Evolutionary conservation across 1,140 invertebrate genomes (phyloP), one percentile per base, ranked within the genome.

Genomic region (Ptiloglossa arizonensis): DNA sequence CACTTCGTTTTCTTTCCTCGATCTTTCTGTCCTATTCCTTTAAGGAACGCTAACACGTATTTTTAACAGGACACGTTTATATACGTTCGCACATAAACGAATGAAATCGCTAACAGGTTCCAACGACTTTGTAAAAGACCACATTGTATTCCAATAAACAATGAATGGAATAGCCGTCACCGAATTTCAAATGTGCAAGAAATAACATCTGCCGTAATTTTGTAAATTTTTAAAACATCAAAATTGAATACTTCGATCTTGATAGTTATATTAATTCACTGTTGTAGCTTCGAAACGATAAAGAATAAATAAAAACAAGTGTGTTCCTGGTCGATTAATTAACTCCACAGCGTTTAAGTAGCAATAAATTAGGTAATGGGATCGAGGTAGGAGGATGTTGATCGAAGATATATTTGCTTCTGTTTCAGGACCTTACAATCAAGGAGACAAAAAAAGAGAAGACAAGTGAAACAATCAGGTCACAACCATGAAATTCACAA

Each of bases 401-500:
- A 41, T 41, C 50, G 15, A 50, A 19, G 8, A 4, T 5, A 29
- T 13, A 19, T 48, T 32, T 22, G 19, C 6, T 24, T 75, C 46
- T 48, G 22, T 85, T 88, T 69, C 66, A 88, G 85, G 52, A 69
- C 22, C 66, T n/a, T 68, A 11, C 38, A 57, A 27, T 73, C 68
- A 83, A 88, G 71, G 77, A 79, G 73, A 68, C 63, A 59, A 38
- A 29, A 69, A 50, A 11, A 64, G 52, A 29, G 57, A 66, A 60
- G 19, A 22, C 48, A 38, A 62, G 17, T 44, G 9, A 54, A 38
- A 66, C n/a, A 35, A 87, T 69, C 66, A 80, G 74, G 73, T 82
- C 82, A 41, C 44, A 88, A 50, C 80, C 86, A 91, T 91, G 90
- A 90, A 86, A 83, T 85, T 79, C 15, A 27, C 83, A 17, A 46